Evolutionary conservation across 2,797 vertebrate genomes (phyloP), one percentile per base, ranked within the genome.

Genomic region (Melanotaenia trifasciata): DNA sequence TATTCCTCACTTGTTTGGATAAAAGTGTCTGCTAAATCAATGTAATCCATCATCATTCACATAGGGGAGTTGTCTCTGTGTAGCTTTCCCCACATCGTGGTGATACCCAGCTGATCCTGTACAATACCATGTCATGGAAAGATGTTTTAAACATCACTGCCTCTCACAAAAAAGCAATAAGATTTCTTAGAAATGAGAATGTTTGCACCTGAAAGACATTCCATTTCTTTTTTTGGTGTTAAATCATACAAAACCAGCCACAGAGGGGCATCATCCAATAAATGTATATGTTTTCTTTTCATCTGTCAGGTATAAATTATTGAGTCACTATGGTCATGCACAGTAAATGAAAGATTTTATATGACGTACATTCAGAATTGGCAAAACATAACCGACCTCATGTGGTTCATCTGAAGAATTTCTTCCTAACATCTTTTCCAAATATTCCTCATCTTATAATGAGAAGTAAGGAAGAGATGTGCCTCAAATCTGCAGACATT

Each of bases 311-410:
- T 38, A 4, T 43, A 2, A 20, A 62, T 58, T 14, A 50, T 45
- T 60, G n/a, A 65, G 12, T 73, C 47, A n/a, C 63, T 61, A 60
- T 16, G 45, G 56, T 36, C n/a, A 30, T 53, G 53, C 5, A 50
- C 20, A 71, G 47, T 14, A 74, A 76, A 70, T n/a, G 22, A 60
- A 51, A 71, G 81, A 22, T 78, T 64, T 73, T 22, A 38, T 30
- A 69, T 76, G 54, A 16, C 50, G 13, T 87, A 85, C 85, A 87
- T 87, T 89, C 87, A 80, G 2, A 33, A 63, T 64, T 74, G 63
- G 50, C 58, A 74, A 45, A n/a, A 71, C 14, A 69, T 53, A 40
- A 75, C 16, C 35, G n/a, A 64, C 26, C 22, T 58, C 11, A 54
- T 70, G 24, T 70, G 60, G 14, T 36, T 22, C 3, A 43, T 28